A percentile compares a stretch with the other conserved stretches of the same genome.
These are phyloP conservation scores for Acleris laterana DNA, from an alignment of 2,888 invertebrate genomes.

Conservation along the genomic window DNA sequence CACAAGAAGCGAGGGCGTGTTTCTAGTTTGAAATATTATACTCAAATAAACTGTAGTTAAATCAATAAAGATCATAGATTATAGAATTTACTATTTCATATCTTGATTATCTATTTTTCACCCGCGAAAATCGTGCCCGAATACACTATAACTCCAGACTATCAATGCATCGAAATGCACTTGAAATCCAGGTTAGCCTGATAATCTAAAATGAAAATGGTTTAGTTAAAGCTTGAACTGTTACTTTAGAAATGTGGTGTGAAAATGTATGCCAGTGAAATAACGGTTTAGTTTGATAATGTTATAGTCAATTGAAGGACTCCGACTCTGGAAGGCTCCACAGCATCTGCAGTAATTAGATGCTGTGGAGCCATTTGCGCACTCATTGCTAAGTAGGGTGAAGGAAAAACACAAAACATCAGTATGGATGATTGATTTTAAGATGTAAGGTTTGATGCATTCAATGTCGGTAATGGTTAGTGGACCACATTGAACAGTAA, in stretches of 20 bases:
- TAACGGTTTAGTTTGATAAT: constrained; percentile 6
- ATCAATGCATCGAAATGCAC: constrained; percentile 35
- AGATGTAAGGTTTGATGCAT: no score
- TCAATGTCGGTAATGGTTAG: no score
- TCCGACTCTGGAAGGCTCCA: no score
- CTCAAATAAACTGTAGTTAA: no score
- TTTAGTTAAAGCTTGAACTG: constrained; percentile 7
- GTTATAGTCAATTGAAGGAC: background rate
- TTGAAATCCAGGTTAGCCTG: constrained; percentile 22
- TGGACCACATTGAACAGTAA: no score
- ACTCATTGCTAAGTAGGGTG: background rate
- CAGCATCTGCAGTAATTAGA: no score
- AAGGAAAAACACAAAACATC: background rate
- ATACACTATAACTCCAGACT: constrained; percentile 17
- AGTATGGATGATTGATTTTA: background rate
- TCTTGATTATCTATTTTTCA: background rate
- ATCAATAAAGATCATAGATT: background rate
- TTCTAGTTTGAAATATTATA: no score
- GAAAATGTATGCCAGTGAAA: constrained; percentile 23
- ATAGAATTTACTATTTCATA: background rate
- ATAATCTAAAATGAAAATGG: constrained; percentile 31
- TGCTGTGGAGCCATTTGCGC: background rate
- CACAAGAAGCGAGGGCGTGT: no score
- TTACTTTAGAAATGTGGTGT: constrained; percentile 17
- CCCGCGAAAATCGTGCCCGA: constrained; percentile 5